Evolutionary conservation across 2,113 vertebrate genomes (phyloP).

Genomic region (Meriones unguiculatus): DNA sequence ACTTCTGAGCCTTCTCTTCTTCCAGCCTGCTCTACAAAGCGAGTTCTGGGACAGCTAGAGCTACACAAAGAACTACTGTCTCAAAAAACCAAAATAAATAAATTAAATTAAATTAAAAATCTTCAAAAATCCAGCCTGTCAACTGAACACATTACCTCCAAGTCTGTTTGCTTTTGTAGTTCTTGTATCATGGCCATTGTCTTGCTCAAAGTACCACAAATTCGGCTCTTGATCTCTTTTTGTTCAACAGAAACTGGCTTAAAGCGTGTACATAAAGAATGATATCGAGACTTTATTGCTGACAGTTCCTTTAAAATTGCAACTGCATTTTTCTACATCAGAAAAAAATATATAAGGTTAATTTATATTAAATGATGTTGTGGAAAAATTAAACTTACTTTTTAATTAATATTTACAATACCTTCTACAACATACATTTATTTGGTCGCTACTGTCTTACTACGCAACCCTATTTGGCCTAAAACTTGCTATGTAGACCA

Average conservation of each 20-base stretch:
- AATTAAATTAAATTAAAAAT: too few relatives aligned
- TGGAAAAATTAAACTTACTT: not conserved
- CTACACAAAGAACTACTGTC: not conserved
- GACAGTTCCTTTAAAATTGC: slow-evolving; percentile 91
- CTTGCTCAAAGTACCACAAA: slow-evolving; percentile 86
- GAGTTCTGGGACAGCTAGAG: not conserved
- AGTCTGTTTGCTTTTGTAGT: slow-evolving; percentile 85
- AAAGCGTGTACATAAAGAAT: slow-evolving; percentile 87
- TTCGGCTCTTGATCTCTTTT: slow-evolving; percentile 88
- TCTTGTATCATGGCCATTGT: slow-evolving; percentile 86
- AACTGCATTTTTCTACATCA: slow-evolving; percentile 90
- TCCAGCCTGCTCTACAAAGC: not conserved
- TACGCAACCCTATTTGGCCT: not conserved
- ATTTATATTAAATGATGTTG: slow-evolving; percentile 39
- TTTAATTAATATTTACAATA: not conserved
- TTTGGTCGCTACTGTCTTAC: not conserved
- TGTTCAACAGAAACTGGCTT: slow-evolving; percentile 88
- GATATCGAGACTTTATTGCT: slow-evolving; percentile 90
- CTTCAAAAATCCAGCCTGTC: not conserved
- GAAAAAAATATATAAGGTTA: slow-evolving; percentile 40
- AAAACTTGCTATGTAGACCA: not conserved
- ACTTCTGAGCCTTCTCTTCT: too few relatives aligned
- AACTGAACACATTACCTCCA: slow-evolving; percentile 87
- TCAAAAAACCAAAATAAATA: too few relatives aligned
- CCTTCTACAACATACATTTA: slow-evolving; percentile 39